Base-by-base conservation (phyloP, 1,140 invertebrate genomes). In the Agrypnia vestita region DNA sequence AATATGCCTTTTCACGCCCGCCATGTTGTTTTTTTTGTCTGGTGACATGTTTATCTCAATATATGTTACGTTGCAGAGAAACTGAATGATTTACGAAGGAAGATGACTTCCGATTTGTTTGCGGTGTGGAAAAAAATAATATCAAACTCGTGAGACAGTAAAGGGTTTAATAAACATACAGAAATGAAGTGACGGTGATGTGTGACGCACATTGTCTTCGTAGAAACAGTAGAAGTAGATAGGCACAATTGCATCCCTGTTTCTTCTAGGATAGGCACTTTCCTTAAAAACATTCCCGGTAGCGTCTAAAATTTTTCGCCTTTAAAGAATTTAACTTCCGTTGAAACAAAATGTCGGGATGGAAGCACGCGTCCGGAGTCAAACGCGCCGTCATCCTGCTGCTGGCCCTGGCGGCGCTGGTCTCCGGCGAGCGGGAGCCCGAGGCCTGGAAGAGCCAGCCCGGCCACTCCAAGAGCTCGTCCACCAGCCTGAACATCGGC, bases 401-500 rank as follows among this genome's bases (percentile, higher is more conserved):
- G 49, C 35, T 75, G 17, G 62, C 15, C 61, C 44, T 72, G 49
- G 47, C 43, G n/a, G 53, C 15, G 10, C 6, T 69, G 47, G 46
- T n/a, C 13, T 17, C 17, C 13, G n/a, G 74, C 15, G 78, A 77
- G 11, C 59, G 43, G 47, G 81, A 82, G 51, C 71, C 81, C 4
- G 79, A 83, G 44, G 71, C 79, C 4, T 77, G 76, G 79, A 80
- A 83, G 73, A 76, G 69, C 51, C 71, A 59, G 15, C 10, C 72
- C 9, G 46, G 67, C 43, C 43, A 49, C 43, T 46, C 73, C 0
- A 56, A 59, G 25, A 61, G 55, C 46, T 64, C 62, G 4, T 76
- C 77, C 8, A 49, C n/a, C 0, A 47, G 74, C 25, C 81, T 91
- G n/a, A 91, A 90, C 73, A 87, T 94, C 72, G 93, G 93, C 1